These are phyloP conservation scores for Selenia dentaria DNA, from an alignment of 2,888 invertebrate genomes.

Conservation along the genomic window DNA sequence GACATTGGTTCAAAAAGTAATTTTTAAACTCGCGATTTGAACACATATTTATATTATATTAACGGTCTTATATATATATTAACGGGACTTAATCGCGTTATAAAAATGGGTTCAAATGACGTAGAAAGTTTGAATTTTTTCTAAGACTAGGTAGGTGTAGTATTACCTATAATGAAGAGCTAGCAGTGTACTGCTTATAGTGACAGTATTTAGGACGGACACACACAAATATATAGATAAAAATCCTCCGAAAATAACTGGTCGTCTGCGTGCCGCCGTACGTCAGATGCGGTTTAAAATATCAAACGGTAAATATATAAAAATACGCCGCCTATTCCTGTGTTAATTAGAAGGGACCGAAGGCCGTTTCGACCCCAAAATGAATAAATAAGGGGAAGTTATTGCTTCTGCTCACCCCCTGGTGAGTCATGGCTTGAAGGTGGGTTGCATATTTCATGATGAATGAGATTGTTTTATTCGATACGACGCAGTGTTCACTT, in stretches of 20 bases:
- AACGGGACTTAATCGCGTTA: too few relatives aligned
- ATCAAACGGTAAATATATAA: slow-evolving; percentile 13
- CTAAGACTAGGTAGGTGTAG: not conserved
- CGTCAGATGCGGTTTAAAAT: slow-evolving; percentile 14
- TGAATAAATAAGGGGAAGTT: slow-evolving; percentile 51
- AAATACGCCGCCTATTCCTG: slow-evolving; percentile 16
- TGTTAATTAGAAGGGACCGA: slow-evolving; percentile 56
- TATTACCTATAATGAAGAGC: not conserved
- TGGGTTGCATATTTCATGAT: slow-evolving; percentile 31
- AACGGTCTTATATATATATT: too few relatives aligned
- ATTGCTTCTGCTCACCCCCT: slow-evolving; percentile 49
- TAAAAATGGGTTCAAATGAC: too few relatives aligned
- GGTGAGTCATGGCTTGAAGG: slow-evolving; percentile 38
- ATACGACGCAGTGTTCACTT: slow-evolving; percentile 1
- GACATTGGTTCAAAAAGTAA: too few relatives aligned
- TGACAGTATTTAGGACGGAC: not conserved
- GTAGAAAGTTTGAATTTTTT: not conserved
- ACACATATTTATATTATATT: too few relatives aligned
- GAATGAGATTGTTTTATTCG: slow-evolving; percentile 14
- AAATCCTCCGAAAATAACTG: slow-evolving; percentile 21
- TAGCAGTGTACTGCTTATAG: not conserved
- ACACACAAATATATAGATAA: slow-evolving; percentile 7
- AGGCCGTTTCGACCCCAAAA: slow-evolving; percentile 45
- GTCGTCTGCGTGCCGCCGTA: slow-evolving; percentile 4
- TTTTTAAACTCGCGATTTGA: too few relatives aligned